A percentile compares a stretch with the other conserved stretches of the same genome.
Conservation (phyloP, 2,113 vertebrate genomes). For the Tringa solitaria region DNA sequence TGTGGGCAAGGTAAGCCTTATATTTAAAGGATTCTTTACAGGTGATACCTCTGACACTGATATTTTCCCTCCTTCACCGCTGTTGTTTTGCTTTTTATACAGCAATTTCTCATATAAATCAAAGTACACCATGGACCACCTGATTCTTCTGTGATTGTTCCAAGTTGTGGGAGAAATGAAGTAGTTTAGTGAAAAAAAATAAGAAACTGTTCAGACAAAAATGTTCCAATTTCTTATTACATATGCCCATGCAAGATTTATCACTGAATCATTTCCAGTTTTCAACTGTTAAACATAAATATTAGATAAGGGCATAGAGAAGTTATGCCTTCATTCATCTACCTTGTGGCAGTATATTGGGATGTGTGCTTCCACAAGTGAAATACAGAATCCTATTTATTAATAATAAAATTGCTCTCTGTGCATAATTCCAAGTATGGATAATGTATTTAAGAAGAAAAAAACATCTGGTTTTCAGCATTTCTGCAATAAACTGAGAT, state of each 20-base stretch:
- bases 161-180: not conserved
- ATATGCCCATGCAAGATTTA: not conserved
- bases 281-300: not conserved
- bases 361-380: not conserved
- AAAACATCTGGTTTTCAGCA: fast-evolving
- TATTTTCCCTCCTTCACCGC: not conserved
- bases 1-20: conserved; percentile 91
- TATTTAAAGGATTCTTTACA: not conserved
- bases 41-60: not conserved
- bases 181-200: not conserved
- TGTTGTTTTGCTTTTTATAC: not conserved
- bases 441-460: not conserved
- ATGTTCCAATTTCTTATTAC: not conserved
- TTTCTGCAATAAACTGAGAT: not conserved
- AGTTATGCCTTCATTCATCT: not conserved
- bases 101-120: not conserved
- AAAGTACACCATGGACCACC: not conserved
- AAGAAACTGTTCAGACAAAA: not conserved
- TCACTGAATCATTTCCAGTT: not conserved
- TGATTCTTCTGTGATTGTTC: not conserved
- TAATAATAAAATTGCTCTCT: not conserved
- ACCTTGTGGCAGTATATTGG: not conserved
- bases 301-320: not conserved
- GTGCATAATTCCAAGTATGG: not conserved
- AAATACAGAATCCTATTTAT: not conserved